phyloP scores from a whole-genome alignment of 2,113 vertebrate genomes.

The Perccottus glenii region DNA sequence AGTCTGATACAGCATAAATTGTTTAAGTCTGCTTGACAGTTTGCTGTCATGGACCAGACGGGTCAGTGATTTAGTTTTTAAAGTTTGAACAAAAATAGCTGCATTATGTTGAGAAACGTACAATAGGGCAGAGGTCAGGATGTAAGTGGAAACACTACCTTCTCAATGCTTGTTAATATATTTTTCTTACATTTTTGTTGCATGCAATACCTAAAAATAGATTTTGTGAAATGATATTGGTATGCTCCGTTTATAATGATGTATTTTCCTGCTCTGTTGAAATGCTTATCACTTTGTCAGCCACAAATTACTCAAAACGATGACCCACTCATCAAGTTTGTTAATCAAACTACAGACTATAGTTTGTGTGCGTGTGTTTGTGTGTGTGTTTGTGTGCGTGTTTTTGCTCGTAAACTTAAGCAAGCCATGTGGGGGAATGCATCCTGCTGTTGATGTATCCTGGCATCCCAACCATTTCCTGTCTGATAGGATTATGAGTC shows the following conservation, averaged over 20 bases:
- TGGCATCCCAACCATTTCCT: constrained; percentile 99
- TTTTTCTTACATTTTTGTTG: constrained; percentile 3
- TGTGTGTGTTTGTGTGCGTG: constrained; percentile 18
- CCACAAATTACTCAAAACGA: constrained; percentile 60
- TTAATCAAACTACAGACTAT: constrained; percentile 63
- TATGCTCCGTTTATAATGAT: constrained; percentile 17
- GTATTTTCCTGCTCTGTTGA: constrained; percentile 49
- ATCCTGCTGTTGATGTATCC: constrained; percentile 91
- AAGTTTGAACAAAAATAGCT: constrained; percentile 6
- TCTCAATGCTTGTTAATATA: constrained; percentile 5
- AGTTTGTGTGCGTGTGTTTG: constrained; percentile 29
- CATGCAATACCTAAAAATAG: constrained; percentile 3
- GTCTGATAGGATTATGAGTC: constrained; percentile 89
- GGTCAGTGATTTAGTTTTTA: constrained; percentile 20
- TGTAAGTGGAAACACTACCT: constrained; percentile 19
- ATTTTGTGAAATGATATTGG: constrained; percentile 17
- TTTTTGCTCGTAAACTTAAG: constrained; percentile 54
- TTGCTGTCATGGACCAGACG: constrained; percentile 35
- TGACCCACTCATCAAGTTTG: constrained; percentile 64
- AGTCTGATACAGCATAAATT: constrained; percentile 37
- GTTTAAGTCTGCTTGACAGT: constrained; percentile 36
- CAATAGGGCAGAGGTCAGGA: constrained; percentile 48
- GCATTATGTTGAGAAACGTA: constrained; percentile 14
- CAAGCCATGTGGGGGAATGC: constrained; percentile 79
- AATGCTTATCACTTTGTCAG: constrained; percentile 45